Base-by-base conservation (phyloP, 1,140 invertebrate species). In the Drosophila persimilis region DNA sequence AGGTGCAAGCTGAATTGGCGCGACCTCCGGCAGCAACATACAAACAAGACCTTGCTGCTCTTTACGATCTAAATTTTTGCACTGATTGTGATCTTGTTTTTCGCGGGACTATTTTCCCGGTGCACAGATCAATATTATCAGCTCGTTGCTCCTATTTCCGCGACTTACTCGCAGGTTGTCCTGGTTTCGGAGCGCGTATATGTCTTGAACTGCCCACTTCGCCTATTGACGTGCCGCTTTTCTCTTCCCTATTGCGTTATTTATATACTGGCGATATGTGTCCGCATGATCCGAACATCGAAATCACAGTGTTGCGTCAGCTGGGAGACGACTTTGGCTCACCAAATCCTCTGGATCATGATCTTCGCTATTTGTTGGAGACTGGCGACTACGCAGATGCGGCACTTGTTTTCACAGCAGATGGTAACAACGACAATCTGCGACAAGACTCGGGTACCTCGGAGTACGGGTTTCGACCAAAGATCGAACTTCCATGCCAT, bases 41-140 rank as follows among this genome's bases (percentile, higher is more conserved):
- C 84, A 96, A 96, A 86, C 95, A 96, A 88, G 97, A 98, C 92
- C 93, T 99, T 47, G 95, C 96, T 7, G 94, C 95, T 54, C 92
- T 98, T 35, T 97, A 96, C 90, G 96, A 97, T 86, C 95, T 95
- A 83, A 97, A 97, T 89, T 95, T 90, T 70, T 97, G 97, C 92
- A 97, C 97, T 53, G 97, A 98, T 92, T 96, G 97, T 67, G 97
- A 98, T 92, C 93, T 98, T 51, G 95, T 97, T 44, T 98, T 97
- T 89, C 94, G 95, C 74, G 97, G 97, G 54, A 95, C 95, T 46
- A 95, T 96, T 85, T 96, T 98, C 90, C 95, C 97, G 2, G 97
- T 97, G 48, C 98, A 99, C 91, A 93, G 97, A 71, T 96, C 97
- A 0, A 92, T 99, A 48, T 93, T 98, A 5, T 96, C 95, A 2